Conservation (phyloP, 2,888 invertebrate species). For the Pherbina coryleti region DNA sequence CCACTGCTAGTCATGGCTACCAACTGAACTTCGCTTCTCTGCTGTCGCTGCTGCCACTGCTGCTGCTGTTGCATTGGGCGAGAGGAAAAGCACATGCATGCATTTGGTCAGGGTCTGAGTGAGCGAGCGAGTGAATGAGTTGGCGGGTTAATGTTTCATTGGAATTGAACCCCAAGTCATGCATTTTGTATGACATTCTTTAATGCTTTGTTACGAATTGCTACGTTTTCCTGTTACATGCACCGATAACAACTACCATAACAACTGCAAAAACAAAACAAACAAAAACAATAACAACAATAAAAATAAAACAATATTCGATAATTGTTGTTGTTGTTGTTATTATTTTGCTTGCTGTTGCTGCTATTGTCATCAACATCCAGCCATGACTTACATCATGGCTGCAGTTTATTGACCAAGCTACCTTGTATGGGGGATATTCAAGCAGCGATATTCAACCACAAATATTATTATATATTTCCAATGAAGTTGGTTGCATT, state of each 20-base stretch:
- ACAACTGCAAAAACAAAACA: neutral
- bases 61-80: neutral
- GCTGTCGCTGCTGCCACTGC: neutral
- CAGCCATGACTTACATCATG: neutral
- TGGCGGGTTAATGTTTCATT: too few species aligned
- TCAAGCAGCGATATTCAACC: too few species aligned
- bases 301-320: too few species aligned
- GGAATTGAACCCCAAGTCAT: neutral
- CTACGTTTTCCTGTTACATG: neutral
- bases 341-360: neutral
- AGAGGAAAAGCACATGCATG: neutral
- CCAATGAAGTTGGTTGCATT: too few species aligned
- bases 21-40: neutral
- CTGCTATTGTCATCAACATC: neutral
- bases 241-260: neutral
- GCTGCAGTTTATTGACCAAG: neutral
- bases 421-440: neutral
- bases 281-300: neutral
- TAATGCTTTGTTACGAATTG: slow-evolving; percentile 8
- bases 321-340: neutral
- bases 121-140: too few species aligned
- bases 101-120: neutral
- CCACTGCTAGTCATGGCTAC: too few species aligned
- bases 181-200: slow-evolving; percentile 4
- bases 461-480: too few species aligned